Evolutionary conservation across 2,797 vertebrate genomes (phyloP).

Genomic region (Phrynocephalus vlangalii): DNA sequence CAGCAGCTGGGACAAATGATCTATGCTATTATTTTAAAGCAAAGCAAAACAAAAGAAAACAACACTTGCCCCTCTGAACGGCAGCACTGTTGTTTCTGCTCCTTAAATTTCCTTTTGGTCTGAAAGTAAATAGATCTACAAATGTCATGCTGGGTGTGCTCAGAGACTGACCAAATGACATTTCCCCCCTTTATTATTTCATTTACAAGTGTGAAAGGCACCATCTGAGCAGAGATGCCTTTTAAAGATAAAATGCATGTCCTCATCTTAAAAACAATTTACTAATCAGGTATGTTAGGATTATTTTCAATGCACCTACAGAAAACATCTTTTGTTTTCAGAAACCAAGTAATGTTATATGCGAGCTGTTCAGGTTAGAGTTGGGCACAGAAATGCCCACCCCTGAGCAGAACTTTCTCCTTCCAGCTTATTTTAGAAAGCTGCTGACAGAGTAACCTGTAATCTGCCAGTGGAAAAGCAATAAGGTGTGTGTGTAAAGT

Average conservation of each 20-base stretch:
- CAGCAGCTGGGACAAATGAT: slow-evolving; percentile 36
- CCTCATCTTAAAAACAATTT: neutral
- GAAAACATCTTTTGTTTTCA: too few relatives aligned
- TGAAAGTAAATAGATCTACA: neutral
- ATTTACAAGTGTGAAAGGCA: neutral
- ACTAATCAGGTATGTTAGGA: neutral
- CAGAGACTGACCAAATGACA: neutral
- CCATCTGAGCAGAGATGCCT: fast-evolving
- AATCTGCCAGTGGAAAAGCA: too few relatives aligned
- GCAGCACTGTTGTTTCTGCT: neutral
- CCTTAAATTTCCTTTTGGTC: neutral
- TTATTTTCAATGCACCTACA: neutral
- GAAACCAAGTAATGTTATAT: too few relatives aligned
- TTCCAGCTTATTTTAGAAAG: too few relatives aligned
- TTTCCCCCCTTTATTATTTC: neutral
- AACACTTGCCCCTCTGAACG: fast-evolving
- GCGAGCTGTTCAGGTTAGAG: too few relatives aligned
- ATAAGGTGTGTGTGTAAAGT: too few relatives aligned
- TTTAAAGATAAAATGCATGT: neutral
- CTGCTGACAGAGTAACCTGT: too few relatives aligned
- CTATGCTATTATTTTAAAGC: neutral
- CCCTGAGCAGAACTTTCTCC: too few relatives aligned
- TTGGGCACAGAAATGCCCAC: too few relatives aligned
- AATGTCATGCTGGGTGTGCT: neutral
- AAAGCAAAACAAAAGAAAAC: neutral